Base-by-base conservation (phyloP, 2,113 vertebrate species). In the Poeciliopsis turrubarensis region DNA sequence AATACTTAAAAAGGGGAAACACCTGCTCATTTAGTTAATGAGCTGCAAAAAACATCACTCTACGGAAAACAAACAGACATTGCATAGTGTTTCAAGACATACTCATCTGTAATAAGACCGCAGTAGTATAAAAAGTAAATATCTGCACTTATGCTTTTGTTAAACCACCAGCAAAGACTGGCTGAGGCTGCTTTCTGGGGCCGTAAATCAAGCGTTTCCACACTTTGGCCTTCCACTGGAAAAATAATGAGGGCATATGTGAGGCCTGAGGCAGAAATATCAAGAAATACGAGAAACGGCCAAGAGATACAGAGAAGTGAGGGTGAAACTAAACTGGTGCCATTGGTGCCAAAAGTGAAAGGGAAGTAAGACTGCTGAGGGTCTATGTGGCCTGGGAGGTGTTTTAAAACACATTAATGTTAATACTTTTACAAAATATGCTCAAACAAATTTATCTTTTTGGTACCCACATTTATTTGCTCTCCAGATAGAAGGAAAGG, bases 11-110 rank as follows among this genome's bases (percentile, higher is more conserved):
- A 72, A 82, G 60, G 83, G 92, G 93, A 91, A 93, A 85, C 89
- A 93, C 89, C 91, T 93, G 92, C 84, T 91, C 88, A 86, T 89
- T 87, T 87, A 87, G 87, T 90, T 88, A 89, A 93, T 91, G 85
- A 89, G 92, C 68, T 83, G 86, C 70, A 60, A 81, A 88, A 91
- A 93, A 88, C 81, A 85, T 66, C 29, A 75, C 70, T 27, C 81
- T 68, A 66, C 73, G 72, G 72, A 89, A 93, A 91, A 92, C 85
- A 91, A 94, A 93, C 87, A 70, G 70, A 77, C 82, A 75, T 69
- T 77, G 74, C 83, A 75, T 65, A 73, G 77, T 61, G 82, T 86
- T 82, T 88, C 64, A 78, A 80, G 76, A 89, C 81, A 85, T 70
- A 79, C 82, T 91, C 74, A 87, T 78, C 72, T 84, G 87, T 85